These are phyloP conservation scores for Mesocricetus auratus DNA, from an alignment of 2,113 vertebrate genomes.

Conservation along the genomic window DNA sequence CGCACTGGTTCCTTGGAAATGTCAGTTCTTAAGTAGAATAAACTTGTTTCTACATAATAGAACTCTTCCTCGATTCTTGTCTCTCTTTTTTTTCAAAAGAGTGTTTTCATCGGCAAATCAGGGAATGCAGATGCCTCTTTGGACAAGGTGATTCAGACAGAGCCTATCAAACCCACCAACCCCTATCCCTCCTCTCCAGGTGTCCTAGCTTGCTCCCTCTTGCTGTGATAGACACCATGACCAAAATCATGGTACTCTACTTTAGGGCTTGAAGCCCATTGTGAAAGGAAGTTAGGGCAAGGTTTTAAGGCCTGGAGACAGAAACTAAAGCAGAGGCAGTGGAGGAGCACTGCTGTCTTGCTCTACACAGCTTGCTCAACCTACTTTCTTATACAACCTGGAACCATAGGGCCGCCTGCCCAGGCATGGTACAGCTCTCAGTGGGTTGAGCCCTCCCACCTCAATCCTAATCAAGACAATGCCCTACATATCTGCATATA, in stretches of 20 bases:
- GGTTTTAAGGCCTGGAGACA: not conserved
- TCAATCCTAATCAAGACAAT: not conserved
- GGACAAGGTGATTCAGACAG: not conserved
- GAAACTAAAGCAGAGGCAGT: not conserved
- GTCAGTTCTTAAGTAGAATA: not conserved
- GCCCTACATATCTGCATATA: not conserved
- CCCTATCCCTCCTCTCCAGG: not conserved
- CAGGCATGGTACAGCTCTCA: not conserved
- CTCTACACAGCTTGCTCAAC: not conserved
- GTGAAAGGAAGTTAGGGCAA: not conserved
- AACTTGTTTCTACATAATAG: slow-evolving; percentile 40
- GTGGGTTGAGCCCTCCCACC: too few relatives aligned
- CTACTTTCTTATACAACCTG: not conserved
- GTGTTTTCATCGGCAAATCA: not conserved
- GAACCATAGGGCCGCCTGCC: not conserved
- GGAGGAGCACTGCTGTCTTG: not conserved
- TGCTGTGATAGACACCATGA: not conserved
- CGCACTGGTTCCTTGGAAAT: not conserved
- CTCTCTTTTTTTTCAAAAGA: not conserved
- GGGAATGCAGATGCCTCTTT: not conserved
- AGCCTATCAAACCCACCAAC: not conserved
- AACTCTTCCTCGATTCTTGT: not conserved
- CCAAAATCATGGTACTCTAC: not conserved
- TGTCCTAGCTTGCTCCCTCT: not conserved
- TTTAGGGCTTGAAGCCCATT: not conserved